These are phyloP conservation scores for Phoebastria nigripes DNA, from an alignment of 2,797 vertebrate genomes.

Conservation along the genomic window DNA sequence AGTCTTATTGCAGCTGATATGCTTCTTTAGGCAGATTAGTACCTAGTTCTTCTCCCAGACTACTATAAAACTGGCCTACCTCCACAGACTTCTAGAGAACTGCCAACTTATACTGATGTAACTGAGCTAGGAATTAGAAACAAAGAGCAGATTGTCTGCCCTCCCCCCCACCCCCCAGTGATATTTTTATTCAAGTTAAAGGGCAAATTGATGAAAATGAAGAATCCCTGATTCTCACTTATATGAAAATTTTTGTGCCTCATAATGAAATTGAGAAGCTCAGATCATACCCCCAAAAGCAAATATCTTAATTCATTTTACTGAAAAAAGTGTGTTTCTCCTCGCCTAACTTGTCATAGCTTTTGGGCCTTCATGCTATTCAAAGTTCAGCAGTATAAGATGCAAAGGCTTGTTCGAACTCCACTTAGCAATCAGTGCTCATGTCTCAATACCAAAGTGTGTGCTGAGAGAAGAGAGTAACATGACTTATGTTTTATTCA, in stretches of 20 bases:
- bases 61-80: background rate
- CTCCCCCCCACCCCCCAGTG: accelerated
- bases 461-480: background rate
- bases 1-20: background rate
- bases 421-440: background rate
- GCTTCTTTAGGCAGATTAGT: background rate
- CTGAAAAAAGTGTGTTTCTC: background rate
- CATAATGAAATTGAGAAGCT: background rate
- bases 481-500: background rate
- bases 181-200: background rate
- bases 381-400: background rate
- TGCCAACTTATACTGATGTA: background rate
- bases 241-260: background rate
- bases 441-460: background rate
- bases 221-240: background rate
- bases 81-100: background rate
- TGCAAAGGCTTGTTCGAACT: background rate
- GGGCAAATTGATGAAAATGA: background rate
- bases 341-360: background rate
- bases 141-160: background rate
- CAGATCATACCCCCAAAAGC: background rate
- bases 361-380: background rate
- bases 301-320: background rate
- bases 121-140: background rate
- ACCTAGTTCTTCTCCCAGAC: background rate